Evolutionary conservation across 1,140 invertebrate genomes (phyloP).

Genomic region (Apis dorsata): DNA sequence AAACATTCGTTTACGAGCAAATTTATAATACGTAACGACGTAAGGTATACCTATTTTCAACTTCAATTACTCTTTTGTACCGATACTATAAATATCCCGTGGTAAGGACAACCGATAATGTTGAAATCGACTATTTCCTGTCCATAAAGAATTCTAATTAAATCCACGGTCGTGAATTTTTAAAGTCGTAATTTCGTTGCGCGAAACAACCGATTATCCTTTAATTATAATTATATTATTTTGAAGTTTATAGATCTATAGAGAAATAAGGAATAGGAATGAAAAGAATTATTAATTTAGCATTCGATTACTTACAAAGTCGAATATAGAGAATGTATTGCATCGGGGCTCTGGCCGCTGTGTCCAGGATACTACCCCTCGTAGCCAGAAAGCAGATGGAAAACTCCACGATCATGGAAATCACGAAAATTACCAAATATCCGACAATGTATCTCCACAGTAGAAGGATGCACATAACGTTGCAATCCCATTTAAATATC

Average conservation of each 20-base stretch:
- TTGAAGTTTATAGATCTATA: no score
- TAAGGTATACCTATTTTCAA: slow-evolving; percentile 11
- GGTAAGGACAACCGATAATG: neutral
- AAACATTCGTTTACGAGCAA: neutral
- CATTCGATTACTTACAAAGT: slow-evolving; percentile 83
- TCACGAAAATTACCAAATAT: slow-evolving; percentile 85
- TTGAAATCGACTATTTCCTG: slow-evolving; percentile 10
- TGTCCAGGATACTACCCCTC: slow-evolving; percentile 91
- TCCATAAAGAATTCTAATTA: neutral
- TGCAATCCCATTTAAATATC: slow-evolving; percentile 83
- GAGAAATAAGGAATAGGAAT: neutral
- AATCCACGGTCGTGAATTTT: neutral
- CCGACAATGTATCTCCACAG: slow-evolving; percentile 87
- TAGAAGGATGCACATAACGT: slow-evolving; percentile 81
- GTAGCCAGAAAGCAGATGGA: slow-evolving; percentile 88
- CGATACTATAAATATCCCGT: slow-evolving; percentile 31
- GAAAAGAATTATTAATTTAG: neutral
- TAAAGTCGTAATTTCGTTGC: neutral
- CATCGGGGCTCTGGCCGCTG: slow-evolving; percentile 86
- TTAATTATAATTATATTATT: no score
- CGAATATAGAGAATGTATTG: slow-evolving; percentile 91
- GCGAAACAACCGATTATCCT: neutral
- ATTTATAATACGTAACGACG: neutral
- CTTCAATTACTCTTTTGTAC: slow-evolving; percentile 18
- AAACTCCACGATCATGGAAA: slow-evolving; percentile 86